These are phyloP conservation scores for Hylaeus volcanicus DNA, from an alignment of 1,140 invertebrate species.

Conservation along the genomic window DNA sequence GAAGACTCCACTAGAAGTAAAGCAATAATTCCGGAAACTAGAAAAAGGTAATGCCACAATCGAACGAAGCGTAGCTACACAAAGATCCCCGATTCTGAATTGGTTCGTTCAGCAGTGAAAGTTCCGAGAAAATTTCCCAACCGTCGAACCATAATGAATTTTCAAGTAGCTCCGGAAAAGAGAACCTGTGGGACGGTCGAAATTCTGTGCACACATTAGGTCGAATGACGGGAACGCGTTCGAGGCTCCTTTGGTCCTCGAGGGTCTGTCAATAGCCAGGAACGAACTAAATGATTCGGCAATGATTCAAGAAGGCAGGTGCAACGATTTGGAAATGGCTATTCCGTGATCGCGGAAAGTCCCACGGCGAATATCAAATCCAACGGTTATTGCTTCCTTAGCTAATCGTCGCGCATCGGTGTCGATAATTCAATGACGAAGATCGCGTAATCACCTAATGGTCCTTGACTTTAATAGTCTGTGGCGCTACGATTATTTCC, in stretches of 20 bases:
- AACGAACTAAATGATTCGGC: conserved; percentile 23
- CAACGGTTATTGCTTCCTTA: not conserved
- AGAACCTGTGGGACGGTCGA: conserved; percentile 11
- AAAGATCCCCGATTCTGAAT: not conserved
- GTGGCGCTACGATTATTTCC: conserved; percentile 29
- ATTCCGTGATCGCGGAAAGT: conserved; percentile 36
- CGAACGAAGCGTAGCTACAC: not conserved
- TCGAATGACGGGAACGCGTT: conserved; percentile 32
- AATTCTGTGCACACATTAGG: conserved; percentile 54
- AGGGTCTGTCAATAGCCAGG: not conserved
- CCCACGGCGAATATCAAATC: conserved; percentile 17
- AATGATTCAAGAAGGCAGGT: conserved; percentile 48
- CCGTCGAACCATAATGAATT: conserved; percentile 36
- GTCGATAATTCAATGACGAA: conserved; percentile 37
- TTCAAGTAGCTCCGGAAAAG: conserved; percentile 33
- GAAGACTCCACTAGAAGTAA: too few relatives aligned
- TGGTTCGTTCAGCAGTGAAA: not conserved
- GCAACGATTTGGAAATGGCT: conserved; percentile 49
- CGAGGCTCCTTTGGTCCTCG: conserved; percentile 24
- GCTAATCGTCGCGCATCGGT: not conserved
- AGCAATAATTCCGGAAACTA: too few relatives aligned
- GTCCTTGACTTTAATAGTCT: conserved; percentile 42
- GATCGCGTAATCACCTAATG: conserved; percentile 38
- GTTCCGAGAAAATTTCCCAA: conserved; percentile 3
- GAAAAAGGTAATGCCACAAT: not conserved